These are phyloP conservation scores for Proales similis DNA, from an alignment of 1,140 invertebrate genomes.

Conservation along the genomic window DNA sequence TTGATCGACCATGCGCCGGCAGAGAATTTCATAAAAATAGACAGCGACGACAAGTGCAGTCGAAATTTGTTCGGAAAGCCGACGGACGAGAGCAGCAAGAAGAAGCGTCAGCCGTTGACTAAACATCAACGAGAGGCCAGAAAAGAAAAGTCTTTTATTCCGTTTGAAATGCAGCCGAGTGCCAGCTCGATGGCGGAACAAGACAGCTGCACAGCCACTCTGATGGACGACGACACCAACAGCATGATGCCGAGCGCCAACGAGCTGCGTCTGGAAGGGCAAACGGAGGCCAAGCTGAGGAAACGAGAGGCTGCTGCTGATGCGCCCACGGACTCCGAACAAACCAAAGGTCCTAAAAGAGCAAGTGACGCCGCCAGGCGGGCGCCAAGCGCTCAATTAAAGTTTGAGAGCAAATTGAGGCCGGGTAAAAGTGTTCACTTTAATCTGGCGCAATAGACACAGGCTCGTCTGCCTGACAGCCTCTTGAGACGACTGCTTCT, in stretches of 20 bases:
- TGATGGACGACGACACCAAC: conserved; percentile 27
- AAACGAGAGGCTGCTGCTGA: background rate
- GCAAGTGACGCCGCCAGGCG: background rate
- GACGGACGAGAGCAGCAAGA: background rate
- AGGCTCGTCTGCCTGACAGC: too few relatives aligned
- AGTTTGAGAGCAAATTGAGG: conserved; percentile 31
- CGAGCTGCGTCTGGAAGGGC: conserved; percentile 10
- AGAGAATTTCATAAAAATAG: conserved; percentile 12
- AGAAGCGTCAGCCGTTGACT: conserved; percentile 16
- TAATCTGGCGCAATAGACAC: too few relatives aligned
- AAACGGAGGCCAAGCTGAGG: background rate
- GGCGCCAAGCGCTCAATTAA: background rate
- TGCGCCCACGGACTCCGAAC: background rate
- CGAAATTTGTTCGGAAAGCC: conserved; percentile 5
- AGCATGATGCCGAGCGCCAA: too few relatives aligned
- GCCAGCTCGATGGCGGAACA: background rate
- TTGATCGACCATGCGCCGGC: conserved; percentile 26
- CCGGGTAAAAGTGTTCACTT: conserved; percentile 7
- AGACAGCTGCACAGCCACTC: conserved; percentile 11
- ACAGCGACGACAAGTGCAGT: too few relatives aligned
- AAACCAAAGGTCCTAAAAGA: background rate
- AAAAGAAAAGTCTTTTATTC: conserved; percentile 30
- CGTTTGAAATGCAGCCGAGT: conserved; percentile 14
- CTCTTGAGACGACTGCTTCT: too few relatives aligned
- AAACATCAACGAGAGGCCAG: conserved; percentile 25